Conservation (phyloP, 2,888 invertebrate genomes). For the Tubulanus polymorphus region DNA sequence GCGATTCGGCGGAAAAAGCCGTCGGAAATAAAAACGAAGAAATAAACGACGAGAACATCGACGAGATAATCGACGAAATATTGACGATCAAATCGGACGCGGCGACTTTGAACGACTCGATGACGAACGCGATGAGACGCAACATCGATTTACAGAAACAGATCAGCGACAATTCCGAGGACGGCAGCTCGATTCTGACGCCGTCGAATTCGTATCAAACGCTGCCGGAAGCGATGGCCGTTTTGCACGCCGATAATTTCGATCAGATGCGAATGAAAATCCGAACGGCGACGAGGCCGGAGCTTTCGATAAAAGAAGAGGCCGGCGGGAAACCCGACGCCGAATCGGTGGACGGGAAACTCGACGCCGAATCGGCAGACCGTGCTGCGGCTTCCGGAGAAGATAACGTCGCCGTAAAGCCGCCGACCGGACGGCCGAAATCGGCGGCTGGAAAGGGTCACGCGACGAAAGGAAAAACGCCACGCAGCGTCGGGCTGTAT, state of each 20-base stretch:
- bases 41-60: too few relatives aligned
- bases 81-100: neutral
- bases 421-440: neutral
- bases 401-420: too few relatives aligned
- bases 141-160: neutral
- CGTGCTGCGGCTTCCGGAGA: neutral
- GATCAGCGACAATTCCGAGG: neutral
- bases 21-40: too few relatives aligned
- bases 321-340: neutral
- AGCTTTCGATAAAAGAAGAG: neutral
- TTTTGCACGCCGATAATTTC: slow-evolving; percentile 28
- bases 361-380: neutral
- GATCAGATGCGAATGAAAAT: slow-evolving; percentile 26
- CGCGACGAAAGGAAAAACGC: too few relatives aligned
- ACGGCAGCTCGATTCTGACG: neutral
- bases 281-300: slow-evolving; percentile 24
- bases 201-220: neutral
- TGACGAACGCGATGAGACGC: neutral
- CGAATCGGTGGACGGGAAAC: neutral
- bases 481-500: neutral
- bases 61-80: neutral
- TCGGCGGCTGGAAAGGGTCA: slow-evolving; percentile 17
- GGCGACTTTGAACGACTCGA: neutral
- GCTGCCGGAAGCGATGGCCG: slow-evolving; percentile 24
- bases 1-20: too few relatives aligned